Percentiles rank a stretch among this genome's conserved stretches.
phyloP scores from a whole-genome alignment of 2,113 vertebrate genomes.

The Mobula birostris region DNA sequence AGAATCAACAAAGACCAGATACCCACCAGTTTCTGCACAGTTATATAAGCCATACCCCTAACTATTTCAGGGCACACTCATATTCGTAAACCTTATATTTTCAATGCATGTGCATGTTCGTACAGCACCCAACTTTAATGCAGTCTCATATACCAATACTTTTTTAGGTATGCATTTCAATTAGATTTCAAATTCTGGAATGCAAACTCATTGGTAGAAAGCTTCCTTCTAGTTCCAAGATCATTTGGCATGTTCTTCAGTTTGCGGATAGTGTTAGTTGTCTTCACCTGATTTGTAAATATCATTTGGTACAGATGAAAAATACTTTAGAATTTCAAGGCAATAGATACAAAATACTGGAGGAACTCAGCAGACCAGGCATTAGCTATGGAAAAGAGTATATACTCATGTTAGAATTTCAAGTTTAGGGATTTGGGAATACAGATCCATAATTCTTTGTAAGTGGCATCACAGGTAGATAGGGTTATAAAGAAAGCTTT shows the following conservation, averaged over 20 bases:
- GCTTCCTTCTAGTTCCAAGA: neutral
- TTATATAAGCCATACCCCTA: too few species aligned
- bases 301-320: neutral
- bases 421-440: too few species aligned
- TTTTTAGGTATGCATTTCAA: neutral
- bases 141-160: neutral
- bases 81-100: neutral
- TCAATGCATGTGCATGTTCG: neutral
- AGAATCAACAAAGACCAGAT: neutral
- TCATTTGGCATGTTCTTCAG: neutral
- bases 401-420: too few species aligned
- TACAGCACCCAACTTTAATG: too few species aligned
- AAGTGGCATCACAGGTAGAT: too few species aligned
- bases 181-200: neutral
- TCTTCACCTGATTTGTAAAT: conserved; percentile 2
- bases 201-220: neutral
- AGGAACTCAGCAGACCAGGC: too few species aligned
- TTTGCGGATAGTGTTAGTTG: neutral
- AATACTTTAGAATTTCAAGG: conserved; percentile 20
- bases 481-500: too few species aligned
- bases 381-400: too few species aligned
- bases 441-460: too few species aligned
- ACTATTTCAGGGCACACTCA: neutral
- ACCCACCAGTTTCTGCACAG: too few species aligned
- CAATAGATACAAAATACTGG: too few species aligned